These are phyloP conservation scores for Apoderus coryli DNA, from an alignment of 2,888 invertebrate genomes.

Conservation along the genomic window DNA sequence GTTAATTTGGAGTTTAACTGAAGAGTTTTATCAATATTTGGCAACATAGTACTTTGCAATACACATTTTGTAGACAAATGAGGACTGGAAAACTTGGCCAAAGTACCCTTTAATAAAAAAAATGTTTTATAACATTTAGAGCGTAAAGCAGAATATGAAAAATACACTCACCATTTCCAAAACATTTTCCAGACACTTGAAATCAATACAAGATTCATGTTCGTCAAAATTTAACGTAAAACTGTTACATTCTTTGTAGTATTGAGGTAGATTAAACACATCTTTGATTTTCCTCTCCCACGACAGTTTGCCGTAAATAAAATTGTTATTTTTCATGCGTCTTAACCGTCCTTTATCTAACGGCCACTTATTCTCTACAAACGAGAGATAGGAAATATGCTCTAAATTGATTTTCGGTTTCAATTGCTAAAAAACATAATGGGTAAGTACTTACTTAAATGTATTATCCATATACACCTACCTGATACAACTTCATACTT, in stretches of 20 bases:
- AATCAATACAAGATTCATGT: constrained; percentile 18
- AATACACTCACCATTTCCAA: constrained; percentile 20
- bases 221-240: constrained; percentile 19
- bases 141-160: constrained; percentile 6
- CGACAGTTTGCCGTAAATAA: constrained; percentile 12
- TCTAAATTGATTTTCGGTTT: constrained; percentile 19
- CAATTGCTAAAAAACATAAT: constrained; percentile 15
- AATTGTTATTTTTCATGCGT: constrained; percentile 9
- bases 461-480: constrained; percentile 9
- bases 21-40: constrained; percentile 5
- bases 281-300: constrained; percentile 19
- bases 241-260: constrained; percentile 18
- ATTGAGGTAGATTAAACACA: constrained; percentile 19
- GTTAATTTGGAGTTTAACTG: constrained; percentile 15
- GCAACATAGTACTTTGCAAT: constrained; percentile 14
- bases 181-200: constrained; percentile 17
- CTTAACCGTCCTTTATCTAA: constrained; percentile 7
- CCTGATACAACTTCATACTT: constrained; percentile 16
- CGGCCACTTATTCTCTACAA: constrained; percentile 16
- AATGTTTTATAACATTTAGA: no score
- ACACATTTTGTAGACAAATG: constrained; percentile 13
- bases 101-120: constrained; percentile 16
- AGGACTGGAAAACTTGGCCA: constrained; percentile 16
- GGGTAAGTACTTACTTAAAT: constrained; percentile 2
- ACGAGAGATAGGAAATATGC: constrained; percentile 16